These are phyloP conservation scores for Clamator glandarius DNA, from an alignment of 2,797 vertebrate genomes.

Conservation along the genomic window DNA sequence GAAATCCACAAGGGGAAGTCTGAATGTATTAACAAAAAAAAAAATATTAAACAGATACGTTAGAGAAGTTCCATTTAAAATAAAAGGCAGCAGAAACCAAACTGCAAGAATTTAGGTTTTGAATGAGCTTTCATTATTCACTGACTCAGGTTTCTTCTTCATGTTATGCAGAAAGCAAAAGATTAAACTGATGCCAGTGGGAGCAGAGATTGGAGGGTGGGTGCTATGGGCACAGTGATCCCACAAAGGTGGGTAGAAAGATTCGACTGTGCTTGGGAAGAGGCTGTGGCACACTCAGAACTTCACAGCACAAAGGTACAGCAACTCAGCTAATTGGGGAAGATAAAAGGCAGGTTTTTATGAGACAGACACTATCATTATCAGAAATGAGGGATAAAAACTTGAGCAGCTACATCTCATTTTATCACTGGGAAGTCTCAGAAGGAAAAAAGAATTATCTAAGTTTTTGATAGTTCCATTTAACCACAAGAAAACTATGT, in stretches of 20 bases:
- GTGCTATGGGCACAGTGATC: slow-evolving; percentile 42
- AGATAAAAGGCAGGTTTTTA: slow-evolving; percentile 73
- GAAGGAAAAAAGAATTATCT: slow-evolving; percentile 36
- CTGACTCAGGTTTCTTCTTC: slow-evolving; percentile 61
- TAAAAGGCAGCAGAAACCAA: slow-evolving; percentile 12
- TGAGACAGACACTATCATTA: slow-evolving; percentile 59
- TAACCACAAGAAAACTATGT: slow-evolving; percentile 26
- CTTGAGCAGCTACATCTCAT: slow-evolving; percentile 9
- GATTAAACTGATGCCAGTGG: slow-evolving; percentile 5
- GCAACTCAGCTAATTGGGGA: slow-evolving; percentile 73
- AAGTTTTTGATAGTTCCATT: slow-evolving; percentile 55
- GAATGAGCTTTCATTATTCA: slow-evolving; percentile 72
- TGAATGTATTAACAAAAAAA: slow-evolving; percentile 8
- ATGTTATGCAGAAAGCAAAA: slow-evolving; percentile 59
- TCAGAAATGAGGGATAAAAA: slow-evolving; percentile 60
- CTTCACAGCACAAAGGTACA: slow-evolving; percentile 57
- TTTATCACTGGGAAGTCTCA: slow-evolving; percentile 43
- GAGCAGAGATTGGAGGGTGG: slow-evolving; percentile 16
- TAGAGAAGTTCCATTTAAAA: slow-evolving; percentile 67
- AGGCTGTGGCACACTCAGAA: slow-evolving; percentile 52
- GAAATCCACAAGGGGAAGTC: slow-evolving; percentile 50
- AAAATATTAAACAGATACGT: neutral
- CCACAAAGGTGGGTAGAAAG: slow-evolving; percentile 16
- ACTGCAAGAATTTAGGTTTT: neutral
- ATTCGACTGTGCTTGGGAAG: slow-evolving; percentile 43